Evolutionary conservation across 2,797 vertebrate genomes (phyloP).

Genomic region (Leuciscus waleckii): DNA sequence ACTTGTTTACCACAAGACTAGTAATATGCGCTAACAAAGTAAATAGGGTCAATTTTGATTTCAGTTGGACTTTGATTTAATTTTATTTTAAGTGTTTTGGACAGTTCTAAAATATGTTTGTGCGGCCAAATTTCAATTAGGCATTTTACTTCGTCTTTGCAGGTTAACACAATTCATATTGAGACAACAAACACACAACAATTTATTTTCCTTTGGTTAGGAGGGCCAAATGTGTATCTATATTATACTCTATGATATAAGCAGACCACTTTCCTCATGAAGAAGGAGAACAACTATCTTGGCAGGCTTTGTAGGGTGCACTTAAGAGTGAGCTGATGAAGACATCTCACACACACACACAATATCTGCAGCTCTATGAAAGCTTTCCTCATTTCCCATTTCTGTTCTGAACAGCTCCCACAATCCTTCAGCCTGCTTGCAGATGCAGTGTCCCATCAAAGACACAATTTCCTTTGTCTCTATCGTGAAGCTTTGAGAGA

Average conservation of each 20-base stretch:
- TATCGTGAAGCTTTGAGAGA: no score
- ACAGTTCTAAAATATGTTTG: no score
- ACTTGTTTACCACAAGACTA: no score
- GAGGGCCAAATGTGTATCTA: constrained; percentile 4
- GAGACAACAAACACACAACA: not conserved
- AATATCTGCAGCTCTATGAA: constrained; percentile 58
- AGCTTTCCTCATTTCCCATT: constrained; percentile 44
- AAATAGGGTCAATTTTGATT: no score
- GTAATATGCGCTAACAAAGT: no score
- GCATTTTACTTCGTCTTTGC: no score
- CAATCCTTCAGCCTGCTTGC: constrained; percentile 44
- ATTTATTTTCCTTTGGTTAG: not conserved
- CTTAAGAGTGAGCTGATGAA: constrained; percentile 52
- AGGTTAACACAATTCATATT: no score
- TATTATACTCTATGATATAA: not conserved
- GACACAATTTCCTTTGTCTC: constrained; percentile 19
- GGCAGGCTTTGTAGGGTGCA: constrained; percentile 47
- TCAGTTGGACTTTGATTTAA: no score
- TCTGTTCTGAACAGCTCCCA: constrained; percentile 37
- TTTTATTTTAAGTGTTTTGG: no score
- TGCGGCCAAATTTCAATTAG: no score
- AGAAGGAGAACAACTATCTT: constrained; percentile 18
- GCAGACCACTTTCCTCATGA: not conserved
- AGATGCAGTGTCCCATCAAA: constrained; percentile 53
- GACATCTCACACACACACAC: constrained; percentile 46